Percentiles rank a stretch among this genome's conserved stretches.
phyloP scores from a whole-genome alignment of 2,888 invertebrate species.

The Hydrotaea diabolus region DNA sequence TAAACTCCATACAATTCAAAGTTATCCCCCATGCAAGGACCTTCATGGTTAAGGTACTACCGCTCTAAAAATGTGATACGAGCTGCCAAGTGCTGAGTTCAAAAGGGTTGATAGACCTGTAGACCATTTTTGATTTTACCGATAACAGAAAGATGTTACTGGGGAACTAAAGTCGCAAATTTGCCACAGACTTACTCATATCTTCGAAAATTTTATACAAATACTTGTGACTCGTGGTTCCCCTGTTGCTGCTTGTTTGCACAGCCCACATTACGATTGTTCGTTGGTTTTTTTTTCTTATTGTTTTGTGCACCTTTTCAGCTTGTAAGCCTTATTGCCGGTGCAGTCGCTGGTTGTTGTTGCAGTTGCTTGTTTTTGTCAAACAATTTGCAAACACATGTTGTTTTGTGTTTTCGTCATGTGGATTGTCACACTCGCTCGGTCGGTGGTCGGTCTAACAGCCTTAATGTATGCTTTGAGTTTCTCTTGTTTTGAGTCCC shows the following conservation, averaged over 20 bases:
- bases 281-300: background rate
- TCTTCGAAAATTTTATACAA: background rate
- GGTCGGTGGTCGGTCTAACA: constrained; percentile 5
- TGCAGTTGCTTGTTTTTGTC: constrained; percentile 32
- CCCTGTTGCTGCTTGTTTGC: constrained; percentile 46
- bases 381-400: constrained; percentile 57
- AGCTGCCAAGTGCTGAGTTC: too few relatives aligned
- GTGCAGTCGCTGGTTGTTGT: constrained; percentile 6
- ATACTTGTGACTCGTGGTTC: constrained; percentile 45
- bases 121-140: too few relatives aligned
- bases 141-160: too few relatives aligned
- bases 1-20: too few relatives aligned
- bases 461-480: constrained; percentile 52
- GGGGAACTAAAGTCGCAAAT: too few relatives aligned
- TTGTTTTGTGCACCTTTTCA: background rate
- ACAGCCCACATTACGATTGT: constrained; percentile 5
- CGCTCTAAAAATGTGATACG: too few relatives aligned
- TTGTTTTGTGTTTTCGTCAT: constrained; percentile 34
- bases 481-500: constrained; percentile 36
- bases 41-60: too few relatives aligned
- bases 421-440: background rate
- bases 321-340: background rate
- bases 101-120: too few relatives aligned
- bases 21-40: too few relatives aligned
- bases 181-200: constrained; percentile 34